Evolutionary conservation across 2,888 invertebrate species (phyloP).

Genomic region (Serripes groenlandicus): DNA sequence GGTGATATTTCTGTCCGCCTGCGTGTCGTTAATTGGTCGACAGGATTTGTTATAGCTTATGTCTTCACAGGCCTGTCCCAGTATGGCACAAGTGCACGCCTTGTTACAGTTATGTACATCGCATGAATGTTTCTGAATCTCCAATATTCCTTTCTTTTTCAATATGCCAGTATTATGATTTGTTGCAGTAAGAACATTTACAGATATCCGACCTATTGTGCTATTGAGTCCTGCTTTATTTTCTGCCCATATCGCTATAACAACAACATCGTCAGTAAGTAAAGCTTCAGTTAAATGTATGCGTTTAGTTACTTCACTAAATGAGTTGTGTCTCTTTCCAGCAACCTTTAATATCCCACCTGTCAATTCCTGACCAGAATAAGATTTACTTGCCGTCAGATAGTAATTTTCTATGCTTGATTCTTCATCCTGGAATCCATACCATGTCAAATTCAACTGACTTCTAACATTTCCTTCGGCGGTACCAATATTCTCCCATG

Average conservation of each 20-base stretch:
- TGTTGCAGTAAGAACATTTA: constrained; percentile 12
- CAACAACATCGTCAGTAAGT: constrained; percentile 37
- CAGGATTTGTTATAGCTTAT: neutral
- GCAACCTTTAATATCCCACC: constrained; percentile 19
- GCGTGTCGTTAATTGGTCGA: neutral
- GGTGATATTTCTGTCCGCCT: neutral
- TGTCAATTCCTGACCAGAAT: constrained; percentile 60
- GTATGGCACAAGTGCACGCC: constrained; percentile 59
- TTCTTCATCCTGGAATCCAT: constrained; percentile 69
- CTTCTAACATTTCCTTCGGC: neutral
- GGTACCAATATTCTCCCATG: constrained; percentile 40
- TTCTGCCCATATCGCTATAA: constrained; percentile 64
- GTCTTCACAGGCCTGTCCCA: constrained; percentile 61
- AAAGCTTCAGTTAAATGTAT: constrained; percentile 22
- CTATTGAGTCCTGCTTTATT: constrained; percentile 63
- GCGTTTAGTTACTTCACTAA: constrained; percentile 8
- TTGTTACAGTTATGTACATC: constrained; percentile 60
- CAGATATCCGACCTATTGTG: constrained; percentile 30
- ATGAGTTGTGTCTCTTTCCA: neutral
- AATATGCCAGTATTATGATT: neutral
- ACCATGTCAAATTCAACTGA: constrained; percentile 61
- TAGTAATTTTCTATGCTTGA: constrained; percentile 60
- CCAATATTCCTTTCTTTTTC: neutral
- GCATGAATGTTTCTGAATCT: constrained; percentile 62
- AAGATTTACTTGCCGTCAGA: constrained; percentile 51